Base-by-base conservation (phyloP, 2,113 vertebrate species). In the Gymnorhina tibicen region DNA sequence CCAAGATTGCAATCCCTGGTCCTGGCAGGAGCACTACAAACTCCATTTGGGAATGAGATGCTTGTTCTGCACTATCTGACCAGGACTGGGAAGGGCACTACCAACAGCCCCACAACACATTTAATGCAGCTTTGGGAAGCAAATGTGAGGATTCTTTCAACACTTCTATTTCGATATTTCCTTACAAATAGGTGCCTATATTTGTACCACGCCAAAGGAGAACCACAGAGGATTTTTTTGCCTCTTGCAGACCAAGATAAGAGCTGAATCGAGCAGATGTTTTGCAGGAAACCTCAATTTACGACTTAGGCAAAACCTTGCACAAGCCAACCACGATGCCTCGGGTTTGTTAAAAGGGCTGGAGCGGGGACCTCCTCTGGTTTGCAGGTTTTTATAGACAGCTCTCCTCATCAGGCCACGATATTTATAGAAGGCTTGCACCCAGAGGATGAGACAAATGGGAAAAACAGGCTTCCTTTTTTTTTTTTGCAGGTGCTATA, bases 201-300 rank as follows among this genome's bases (percentile, higher is more conserved):
- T 91, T 86, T 87, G 58, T 93, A 94, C 92, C 87, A 58, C 4
- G 8, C 75, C 75, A 94, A 66, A 91, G 91, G 66, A 97, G 94
- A 98, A 90, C 83, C 85, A 94, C 96, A 95, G n/a, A 96, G 91
- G 87, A 56, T 44, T 74, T 95, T 91, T 75, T 58, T 7, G 7
- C 63, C 87, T 91, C 85, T 83, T 83, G 73, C 3, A 7, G 77
- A 75, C 86, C 1, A 8, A 96, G 97, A 97, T 97, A 97, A 97
- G 97, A 82, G 92, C 82, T 24, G 33, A 96, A 94, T 41, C 12
- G 5, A 94, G 96, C 96, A 97, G 94, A 97, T 96, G 96, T 95
- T 96, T 88, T 87, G 87, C 93, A 95, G 95, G 94, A 97, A 98
- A 94, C 89, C 89, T 97, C 87, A 86, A 89, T 96, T 97, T 87